phyloP scores from a whole-genome alignment of 2,888 invertebrate genomes.

The Troides helena region DNA sequence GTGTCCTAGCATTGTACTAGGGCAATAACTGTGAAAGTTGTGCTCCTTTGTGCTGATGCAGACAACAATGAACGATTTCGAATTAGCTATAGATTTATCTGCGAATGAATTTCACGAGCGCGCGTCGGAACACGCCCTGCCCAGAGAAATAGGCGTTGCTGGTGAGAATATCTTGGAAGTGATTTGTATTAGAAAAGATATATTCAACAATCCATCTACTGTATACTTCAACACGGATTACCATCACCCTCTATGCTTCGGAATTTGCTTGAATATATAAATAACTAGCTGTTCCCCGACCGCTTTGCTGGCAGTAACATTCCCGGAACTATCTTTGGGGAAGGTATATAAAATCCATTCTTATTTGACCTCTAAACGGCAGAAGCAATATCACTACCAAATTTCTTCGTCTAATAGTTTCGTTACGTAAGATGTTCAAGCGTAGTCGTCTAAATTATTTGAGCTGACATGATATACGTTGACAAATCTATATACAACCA shows the following conservation, averaged over 20 bases:
- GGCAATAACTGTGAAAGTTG: conserved; percentile 68
- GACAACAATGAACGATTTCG: conserved; percentile 76
- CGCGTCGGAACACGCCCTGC: conserved; percentile 51
- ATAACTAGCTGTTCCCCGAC: too few species aligned
- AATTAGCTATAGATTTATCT: conserved; percentile 77
- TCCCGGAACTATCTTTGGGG: too few species aligned
- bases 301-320: too few species aligned
- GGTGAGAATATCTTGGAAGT: conserved; percentile 38
- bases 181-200: conserved; percentile 10
- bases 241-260: background rate
- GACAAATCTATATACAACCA: too few species aligned
- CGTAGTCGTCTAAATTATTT: too few species aligned
- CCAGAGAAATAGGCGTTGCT: conserved; percentile 42
- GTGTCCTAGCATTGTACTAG: conserved; percentile 58
- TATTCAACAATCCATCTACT: background rate
- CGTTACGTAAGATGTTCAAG: too few species aligned
- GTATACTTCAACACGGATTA: background rate
- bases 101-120: conserved; percentile 63
- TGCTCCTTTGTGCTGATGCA: conserved; percentile 68
- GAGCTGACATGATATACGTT: too few species aligned
- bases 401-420: too few species aligned
- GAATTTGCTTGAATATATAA: too few species aligned
- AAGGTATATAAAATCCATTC: too few species aligned
- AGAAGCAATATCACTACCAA: too few species aligned
- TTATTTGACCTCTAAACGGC: too few species aligned